Conservation (phyloP, 2,113 vertebrate genomes). For the Gymnorhina tibicen region DNA sequence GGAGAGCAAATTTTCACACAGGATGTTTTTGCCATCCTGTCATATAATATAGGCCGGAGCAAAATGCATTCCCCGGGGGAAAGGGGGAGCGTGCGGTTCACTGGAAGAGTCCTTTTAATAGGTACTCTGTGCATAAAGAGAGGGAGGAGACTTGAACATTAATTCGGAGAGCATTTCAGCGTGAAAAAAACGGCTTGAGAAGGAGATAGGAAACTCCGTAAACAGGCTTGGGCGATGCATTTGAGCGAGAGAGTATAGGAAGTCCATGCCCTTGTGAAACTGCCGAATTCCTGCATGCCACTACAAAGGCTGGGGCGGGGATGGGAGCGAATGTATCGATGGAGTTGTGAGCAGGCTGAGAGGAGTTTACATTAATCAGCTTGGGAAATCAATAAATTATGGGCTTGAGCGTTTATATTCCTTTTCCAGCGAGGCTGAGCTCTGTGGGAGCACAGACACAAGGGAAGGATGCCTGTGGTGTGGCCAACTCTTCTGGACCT, state of each 20-base stretch:
- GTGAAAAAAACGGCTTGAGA: background rate
- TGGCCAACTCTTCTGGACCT: slow-evolving; percentile 98
- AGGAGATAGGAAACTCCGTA: background rate
- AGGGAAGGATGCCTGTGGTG: slow-evolving; percentile 92
- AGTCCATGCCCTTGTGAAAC: background rate
- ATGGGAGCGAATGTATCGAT: background rate
- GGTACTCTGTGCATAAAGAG: slow-evolving; percentile 19
- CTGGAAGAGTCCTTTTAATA: slow-evolving; percentile 23
- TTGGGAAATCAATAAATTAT: background rate
- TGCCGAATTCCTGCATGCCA: background rate
- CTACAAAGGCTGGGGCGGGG: background rate
- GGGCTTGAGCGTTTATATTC: background rate
- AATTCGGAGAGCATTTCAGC: background rate
- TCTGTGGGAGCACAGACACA: slow-evolving; percentile 55
- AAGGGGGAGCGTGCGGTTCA: background rate
- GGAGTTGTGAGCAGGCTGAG: background rate
- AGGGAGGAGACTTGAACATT: slow-evolving; percentile 5
- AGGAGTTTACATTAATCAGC: background rate
- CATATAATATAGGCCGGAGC: background rate
- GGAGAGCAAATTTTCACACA: background rate
- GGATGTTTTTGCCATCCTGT: background rate
- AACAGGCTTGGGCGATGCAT: background rate
- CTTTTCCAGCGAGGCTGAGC: slow-evolving; percentile 63
- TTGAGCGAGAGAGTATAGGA: background rate
- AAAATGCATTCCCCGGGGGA: background rate